Evolutionary conservation across 2,888 invertebrate genomes (phyloP).

Genomic region (Eristalis intricaria): DNA sequence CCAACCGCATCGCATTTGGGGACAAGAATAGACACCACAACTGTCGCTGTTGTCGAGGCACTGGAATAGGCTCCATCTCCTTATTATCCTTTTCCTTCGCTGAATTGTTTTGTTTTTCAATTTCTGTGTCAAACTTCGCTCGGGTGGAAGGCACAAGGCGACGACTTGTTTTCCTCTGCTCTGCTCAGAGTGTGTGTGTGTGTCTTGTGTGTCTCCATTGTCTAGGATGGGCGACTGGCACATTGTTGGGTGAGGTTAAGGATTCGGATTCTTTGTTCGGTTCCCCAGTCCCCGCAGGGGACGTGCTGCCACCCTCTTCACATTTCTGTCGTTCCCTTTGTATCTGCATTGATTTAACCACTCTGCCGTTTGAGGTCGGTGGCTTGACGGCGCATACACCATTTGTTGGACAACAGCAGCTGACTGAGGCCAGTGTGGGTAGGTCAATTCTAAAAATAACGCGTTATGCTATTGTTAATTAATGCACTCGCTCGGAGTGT

Average conservation of each 20-base stretch:
- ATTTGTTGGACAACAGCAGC: conserved; percentile 18
- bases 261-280: conserved; percentile 39
- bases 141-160: conserved; percentile 7
- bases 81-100: conserved; percentile 32
- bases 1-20: conserved; percentile 38
- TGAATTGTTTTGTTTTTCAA: conserved; percentile 47
- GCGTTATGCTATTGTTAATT: conserved; percentile 32
- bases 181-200: neutral
- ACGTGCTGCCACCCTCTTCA: neutral
- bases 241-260: conserved; percentile 55
- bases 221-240: conserved; percentile 46
- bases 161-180: conserved; percentile 8
- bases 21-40: conserved; percentile 43
- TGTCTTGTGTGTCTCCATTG: conserved; percentile 4
- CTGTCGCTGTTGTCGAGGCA: neutral
- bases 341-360: conserved; percentile 46
- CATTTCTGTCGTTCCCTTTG: conserved; percentile 1
- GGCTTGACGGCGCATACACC: conserved; percentile 16
- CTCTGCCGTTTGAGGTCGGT: conserved; percentile 45
- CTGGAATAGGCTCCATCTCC: conserved; percentile 45
- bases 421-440: neutral
- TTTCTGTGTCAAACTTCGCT: conserved; percentile 31
- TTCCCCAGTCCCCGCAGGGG: conserved; percentile 14
- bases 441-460: conserved; percentile 35
- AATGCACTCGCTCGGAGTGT: neutral